These are phyloP conservation scores for Tubulanus polymorphus DNA, from an alignment of 2,888 invertebrate species.

Conservation along the genomic window DNA sequence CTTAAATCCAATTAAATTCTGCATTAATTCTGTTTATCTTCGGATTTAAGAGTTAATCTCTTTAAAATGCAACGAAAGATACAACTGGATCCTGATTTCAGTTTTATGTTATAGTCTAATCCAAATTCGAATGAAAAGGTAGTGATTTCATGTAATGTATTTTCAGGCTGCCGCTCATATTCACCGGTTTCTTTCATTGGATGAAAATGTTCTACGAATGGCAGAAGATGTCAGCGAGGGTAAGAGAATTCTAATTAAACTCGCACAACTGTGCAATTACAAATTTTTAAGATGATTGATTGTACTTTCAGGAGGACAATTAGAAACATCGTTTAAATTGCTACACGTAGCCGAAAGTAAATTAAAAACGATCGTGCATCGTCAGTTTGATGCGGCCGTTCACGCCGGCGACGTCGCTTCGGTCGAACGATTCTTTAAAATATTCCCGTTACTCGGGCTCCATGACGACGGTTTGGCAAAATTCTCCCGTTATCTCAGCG, in stretches of 20 bases:
- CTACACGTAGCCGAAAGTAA: slow-evolving; percentile 74
- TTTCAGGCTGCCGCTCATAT: slow-evolving; percentile 82
- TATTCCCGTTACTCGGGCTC: slow-evolving; percentile 90
- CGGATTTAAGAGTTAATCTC: no score
- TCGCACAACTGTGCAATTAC: background rate
- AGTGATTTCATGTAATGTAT: slow-evolving; percentile 1
- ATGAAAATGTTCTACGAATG: slow-evolving; percentile 73
- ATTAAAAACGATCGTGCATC: slow-evolving; percentile 66
- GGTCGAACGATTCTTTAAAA: slow-evolving; percentile 92
- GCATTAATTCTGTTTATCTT: no score
- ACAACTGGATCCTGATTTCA: no score
- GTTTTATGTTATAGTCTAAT: background rate
- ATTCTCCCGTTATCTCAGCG: slow-evolving; percentile 80
- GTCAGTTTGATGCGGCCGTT: slow-evolving; percentile 81
- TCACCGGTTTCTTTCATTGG: slow-evolving; percentile 88
- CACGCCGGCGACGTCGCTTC: slow-evolving; percentile 80
- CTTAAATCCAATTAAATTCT: no score
- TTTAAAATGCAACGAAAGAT: no score
- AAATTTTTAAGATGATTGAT: background rate
- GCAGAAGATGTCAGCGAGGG: slow-evolving; percentile 72
- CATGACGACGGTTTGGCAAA: slow-evolving; percentile 84
- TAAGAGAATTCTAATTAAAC: slow-evolving; percentile 24
- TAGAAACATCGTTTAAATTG: slow-evolving; percentile 68
- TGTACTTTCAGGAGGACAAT: slow-evolving; percentile 55
- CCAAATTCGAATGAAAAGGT: background rate